phyloP scores from a whole-genome alignment of 2,797 vertebrate species.

The Ciconia nigra region DNA sequence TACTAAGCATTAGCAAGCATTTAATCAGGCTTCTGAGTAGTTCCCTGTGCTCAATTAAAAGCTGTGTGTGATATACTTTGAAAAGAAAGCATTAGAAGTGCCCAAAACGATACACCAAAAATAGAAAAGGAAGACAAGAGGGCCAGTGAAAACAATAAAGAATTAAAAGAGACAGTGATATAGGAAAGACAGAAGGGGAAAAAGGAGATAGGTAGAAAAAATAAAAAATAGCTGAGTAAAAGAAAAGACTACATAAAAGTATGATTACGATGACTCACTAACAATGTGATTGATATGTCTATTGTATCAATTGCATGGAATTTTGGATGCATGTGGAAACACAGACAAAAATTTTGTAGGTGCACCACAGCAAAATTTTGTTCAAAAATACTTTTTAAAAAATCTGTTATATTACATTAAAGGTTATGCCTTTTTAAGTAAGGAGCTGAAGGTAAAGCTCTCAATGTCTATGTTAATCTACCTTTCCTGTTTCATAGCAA shows the following conservation, averaged over 20 bases:
- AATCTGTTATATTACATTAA: neutral
- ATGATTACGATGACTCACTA: neutral
- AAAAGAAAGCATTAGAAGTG: neutral
- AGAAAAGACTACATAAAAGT: neutral
- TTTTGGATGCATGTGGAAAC: neutral
- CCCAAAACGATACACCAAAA: neutral
- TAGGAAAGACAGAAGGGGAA: neutral
- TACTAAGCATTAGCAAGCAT: neutral
- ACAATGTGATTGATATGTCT: neutral
- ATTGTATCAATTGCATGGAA: neutral
- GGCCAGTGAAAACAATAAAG: neutral
- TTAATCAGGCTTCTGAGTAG: neutral
- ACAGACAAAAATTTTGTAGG: neutral
- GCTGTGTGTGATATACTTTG: neutral
- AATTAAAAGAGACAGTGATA: neutral
- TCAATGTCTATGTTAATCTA: neutral
- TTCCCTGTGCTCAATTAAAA: constrained; percentile 15
- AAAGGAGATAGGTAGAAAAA: neutral
- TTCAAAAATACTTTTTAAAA: neutral
- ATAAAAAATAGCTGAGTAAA: neutral
- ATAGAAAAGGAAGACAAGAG: neutral
- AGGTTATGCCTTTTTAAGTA: neutral
- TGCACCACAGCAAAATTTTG: neutral
- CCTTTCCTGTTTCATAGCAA: neutral
- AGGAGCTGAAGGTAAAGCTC: neutral